phyloP scores from a whole-genome alignment of 2,113 vertebrate genomes.

The Leptodactylus fuscus region DNA sequence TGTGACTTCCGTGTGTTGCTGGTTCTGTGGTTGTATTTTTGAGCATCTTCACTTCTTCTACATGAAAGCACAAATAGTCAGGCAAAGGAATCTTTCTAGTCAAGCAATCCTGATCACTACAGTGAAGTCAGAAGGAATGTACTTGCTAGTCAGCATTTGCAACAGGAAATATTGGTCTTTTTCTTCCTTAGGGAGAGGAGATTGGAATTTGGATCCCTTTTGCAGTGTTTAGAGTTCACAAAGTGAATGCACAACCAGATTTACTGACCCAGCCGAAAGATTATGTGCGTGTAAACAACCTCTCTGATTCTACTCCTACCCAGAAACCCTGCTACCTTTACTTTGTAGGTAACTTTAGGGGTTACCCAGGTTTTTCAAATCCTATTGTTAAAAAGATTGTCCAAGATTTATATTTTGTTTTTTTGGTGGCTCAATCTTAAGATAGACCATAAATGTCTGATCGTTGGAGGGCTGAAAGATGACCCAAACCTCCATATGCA shows the following conservation, averaged over 20 bases:
- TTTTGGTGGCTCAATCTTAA: too few species aligned
- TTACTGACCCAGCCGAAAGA: constrained; percentile 11
- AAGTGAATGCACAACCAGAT: neutral
- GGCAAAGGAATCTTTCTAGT: neutral
- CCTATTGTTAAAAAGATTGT: too few species aligned
- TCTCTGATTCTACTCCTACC: neutral
- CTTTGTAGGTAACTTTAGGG: too few species aligned
- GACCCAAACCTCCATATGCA: too few species aligned
- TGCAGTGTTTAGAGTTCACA: neutral
- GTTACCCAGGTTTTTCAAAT: too few species aligned
- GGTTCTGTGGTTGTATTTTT: neutral
- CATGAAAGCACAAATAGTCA: too few species aligned
- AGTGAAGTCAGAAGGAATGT: neutral
- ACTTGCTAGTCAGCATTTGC: constrained; percentile 43
- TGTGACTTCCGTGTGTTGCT: too few species aligned
- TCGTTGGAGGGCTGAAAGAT: too few species aligned
- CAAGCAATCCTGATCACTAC: neutral
- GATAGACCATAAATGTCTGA: too few species aligned
- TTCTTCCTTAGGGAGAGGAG: constrained; percentile 47
- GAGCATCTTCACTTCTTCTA: too few species aligned
- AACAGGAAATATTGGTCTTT: constrained; percentile 50
- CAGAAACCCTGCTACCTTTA: neutral
- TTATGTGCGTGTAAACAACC: neutral
- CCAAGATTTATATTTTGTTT: too few species aligned
- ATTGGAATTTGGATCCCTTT: constrained; percentile 39